phyloP scores from a whole-genome alignment of 2,888 invertebrate genomes.

The Graphium colonna region DNA sequence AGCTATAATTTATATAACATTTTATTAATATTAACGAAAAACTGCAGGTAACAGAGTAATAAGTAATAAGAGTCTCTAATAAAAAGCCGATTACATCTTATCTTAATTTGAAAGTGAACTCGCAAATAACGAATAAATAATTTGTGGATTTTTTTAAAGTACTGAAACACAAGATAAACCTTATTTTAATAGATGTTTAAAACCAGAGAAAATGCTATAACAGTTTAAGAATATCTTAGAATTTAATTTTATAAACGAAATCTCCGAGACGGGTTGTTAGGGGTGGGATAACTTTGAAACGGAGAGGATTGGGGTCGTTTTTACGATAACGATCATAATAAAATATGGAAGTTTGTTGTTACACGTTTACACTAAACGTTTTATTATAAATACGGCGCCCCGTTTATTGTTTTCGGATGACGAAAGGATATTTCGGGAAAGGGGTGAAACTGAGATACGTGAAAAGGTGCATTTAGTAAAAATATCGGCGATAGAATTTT shows the following conservation, averaged over 20 bases:
- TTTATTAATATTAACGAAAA: no score
- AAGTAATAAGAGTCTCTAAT: no score
- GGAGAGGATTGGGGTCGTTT: constrained; percentile 49
- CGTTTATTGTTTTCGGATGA: constrained; percentile 49
- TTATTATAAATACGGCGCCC: constrained; percentile 65
- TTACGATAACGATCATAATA: constrained; percentile 79
- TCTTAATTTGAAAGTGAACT: no score
- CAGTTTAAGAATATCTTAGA: constrained; percentile 31
- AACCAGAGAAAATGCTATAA: background rate
- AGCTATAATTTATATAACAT: no score
- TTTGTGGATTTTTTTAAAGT: no score
- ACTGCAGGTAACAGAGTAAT: no score
- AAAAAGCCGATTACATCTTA: no score
- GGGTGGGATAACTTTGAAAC: constrained; percentile 64
- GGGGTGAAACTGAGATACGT: constrained; percentile 21
- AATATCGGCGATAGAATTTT: no score
- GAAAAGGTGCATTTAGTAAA: background rate
- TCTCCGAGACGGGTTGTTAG: constrained; percentile 54
- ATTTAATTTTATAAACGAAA: constrained; percentile 69
- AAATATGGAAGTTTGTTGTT: constrained; percentile 78
- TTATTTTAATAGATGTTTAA: background rate
- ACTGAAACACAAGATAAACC: no score
- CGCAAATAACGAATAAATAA: no score
- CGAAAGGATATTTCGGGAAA: constrained; percentile 20
- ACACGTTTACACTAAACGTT: constrained; percentile 71